Base-by-base conservation (phyloP, 2,797 vertebrate species). In the Enteromius trimaculatus region DNA sequence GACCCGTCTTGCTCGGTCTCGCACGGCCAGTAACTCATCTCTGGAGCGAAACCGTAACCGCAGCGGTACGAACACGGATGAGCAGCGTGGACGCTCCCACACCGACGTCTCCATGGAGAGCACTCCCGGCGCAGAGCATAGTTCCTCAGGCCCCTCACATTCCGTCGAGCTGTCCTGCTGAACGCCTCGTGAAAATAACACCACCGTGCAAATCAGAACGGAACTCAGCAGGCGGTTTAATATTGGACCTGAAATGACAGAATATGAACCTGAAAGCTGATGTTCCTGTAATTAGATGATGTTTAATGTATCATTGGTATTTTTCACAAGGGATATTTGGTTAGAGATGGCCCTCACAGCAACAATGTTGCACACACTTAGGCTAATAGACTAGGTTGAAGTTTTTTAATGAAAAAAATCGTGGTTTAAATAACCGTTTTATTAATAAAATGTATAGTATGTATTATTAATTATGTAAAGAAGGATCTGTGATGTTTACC, bases 1-100 rank as follows among this genome's bases (percentile, higher is more conserved):
- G 97, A 98, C 97, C 87, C 95, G 97, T 83, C 94, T 98, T 75
- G 94, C 95, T 88, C 94, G 97, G 10, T 97, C 97, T 31, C 95
- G 97, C 82, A 97, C 97, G 0, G 89, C 94, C 90, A 98, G 97
- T 0, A 90, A 92, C 8, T 90, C 95, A 0, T 98, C 96, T 70
- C 69, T 93, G 62, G 96, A 97, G n/a, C 92, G 95, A 42, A 94
- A 92, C 89, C 93, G 95, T 0, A 95, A 93, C 0, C 94, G 93
- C 55, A 94, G 87, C 87, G 91, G 91, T 8, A 93, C 93, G 31
- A 96, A 89, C 90, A 94, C 94, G 0, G 94, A 96, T 39, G 96
- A 96, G 0, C 87, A 94, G 4, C 93, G 94, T 0, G 95, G 93
- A 68, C 92, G 94, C 5, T 95, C 95, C 0, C 95, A 96, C 89